A percentile compares a stretch with the other conserved stretches of the same genome.
These are phyloP conservation scores for Spheniscus humboldti DNA, from an alignment of 2,797 vertebrate species.

Conservation along the genomic window DNA sequence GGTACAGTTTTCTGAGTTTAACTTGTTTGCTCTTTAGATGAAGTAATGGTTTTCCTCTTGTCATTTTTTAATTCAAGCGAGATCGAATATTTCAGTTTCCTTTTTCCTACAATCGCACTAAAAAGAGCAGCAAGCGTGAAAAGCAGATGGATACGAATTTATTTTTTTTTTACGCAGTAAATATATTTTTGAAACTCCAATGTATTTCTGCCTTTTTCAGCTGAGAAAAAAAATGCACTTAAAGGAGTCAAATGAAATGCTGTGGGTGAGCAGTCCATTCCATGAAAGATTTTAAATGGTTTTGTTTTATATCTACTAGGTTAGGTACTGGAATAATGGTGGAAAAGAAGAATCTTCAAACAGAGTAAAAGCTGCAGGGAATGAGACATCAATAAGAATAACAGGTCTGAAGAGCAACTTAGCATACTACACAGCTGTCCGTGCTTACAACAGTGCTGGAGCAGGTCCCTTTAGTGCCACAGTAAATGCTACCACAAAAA, in stretches of 20 bases:
- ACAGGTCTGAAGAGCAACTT: conserved; percentile 84
- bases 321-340: conserved; percentile 90
- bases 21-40: background rate
- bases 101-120: background rate
- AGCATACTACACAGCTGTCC: conserved; percentile 84
- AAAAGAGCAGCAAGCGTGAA: background rate
- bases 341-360: conserved; percentile 87
- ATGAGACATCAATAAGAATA: conserved; percentile 85
- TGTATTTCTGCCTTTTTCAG: background rate
- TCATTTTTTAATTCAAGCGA: background rate
- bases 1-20: background rate
- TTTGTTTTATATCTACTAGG: conserved; percentile 68
- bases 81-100: background rate
- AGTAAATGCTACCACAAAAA: conserved; percentile 91
- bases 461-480: conserved; percentile 86
- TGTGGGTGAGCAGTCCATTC: background rate
- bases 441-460: conserved; percentile 92
- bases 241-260: background rate
- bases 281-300: background rate
- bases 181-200: background rate
- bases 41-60: background rate
- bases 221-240: background rate
- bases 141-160: background rate
- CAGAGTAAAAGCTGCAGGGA: conserved; percentile 85
- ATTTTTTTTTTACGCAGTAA: background rate